These are phyloP conservation scores for Corbicula japonica DNA, from an alignment of 2,888 invertebrate species.

Conservation along the genomic window DNA sequence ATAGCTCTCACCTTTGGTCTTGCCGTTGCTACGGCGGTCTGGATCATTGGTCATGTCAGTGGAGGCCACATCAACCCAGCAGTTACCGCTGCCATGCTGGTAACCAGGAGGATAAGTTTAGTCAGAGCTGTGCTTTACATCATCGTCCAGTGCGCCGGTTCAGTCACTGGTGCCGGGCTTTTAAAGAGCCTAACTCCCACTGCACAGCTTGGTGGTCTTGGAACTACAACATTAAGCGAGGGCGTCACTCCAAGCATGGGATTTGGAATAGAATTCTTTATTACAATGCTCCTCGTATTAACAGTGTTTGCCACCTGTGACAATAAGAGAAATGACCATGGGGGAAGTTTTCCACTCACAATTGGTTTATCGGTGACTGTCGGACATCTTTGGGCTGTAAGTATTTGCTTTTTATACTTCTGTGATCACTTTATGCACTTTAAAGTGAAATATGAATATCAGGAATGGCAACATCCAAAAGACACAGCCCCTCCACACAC, in stretches of 20 bases:
- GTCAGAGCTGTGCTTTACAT: constrained; percentile 93
- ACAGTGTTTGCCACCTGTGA: no score
- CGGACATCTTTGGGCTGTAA: no score
- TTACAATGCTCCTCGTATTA: constrained; percentile 95
- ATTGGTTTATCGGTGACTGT: no score
- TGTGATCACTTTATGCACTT: no score
- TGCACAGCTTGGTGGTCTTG: constrained; percentile 94
- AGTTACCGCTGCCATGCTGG: constrained; percentile 90
- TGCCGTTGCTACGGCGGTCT: constrained; percentile 92
- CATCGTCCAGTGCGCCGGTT: constrained; percentile 96
- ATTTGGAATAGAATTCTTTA: constrained; percentile 93
- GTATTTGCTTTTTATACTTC: no score
- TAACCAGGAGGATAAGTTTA: constrained; percentile 93
- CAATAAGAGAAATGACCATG: no score
- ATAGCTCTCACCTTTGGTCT: constrained; percentile 95
- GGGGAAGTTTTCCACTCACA: no score
- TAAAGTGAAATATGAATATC: no score
- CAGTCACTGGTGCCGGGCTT: constrained; percentile 96
- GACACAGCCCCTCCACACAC: no score
- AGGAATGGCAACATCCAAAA: no score
- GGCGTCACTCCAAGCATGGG: constrained; percentile 90
- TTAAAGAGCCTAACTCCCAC: constrained; percentile 88
- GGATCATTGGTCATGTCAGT: constrained; percentile 93
- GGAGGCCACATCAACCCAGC: no score
- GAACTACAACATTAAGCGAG: constrained; percentile 88